Evolutionary conservation across 2,888 invertebrate genomes (phyloP), one percentile per base, ranked within the genome.

Genomic region (Gortyna flavago): DNA sequence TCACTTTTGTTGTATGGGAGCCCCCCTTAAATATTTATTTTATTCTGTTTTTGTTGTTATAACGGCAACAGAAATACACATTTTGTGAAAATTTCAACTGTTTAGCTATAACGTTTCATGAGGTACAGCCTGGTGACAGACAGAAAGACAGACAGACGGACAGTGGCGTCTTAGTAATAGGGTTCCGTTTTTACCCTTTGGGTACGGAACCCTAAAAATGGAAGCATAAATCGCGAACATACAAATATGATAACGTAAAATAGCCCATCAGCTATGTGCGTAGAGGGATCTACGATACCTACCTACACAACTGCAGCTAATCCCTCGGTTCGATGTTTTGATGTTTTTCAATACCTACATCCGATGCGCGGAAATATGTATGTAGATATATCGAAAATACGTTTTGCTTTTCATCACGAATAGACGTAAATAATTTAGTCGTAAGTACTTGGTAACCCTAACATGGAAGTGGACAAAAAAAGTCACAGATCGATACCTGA

Each of bases 301-400:
- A 62, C 66, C 35, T 35, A 62, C 66, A 54, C 66, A 62, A 79
- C 57, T 79, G 48, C 73, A 57, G n/a, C 35, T 35, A 66, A 62
- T 59, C 73, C 66, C 41, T 70, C 61, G 7, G 65, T 59, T 21
- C 57, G 57, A 70, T 59, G 62, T 70, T 78, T 70, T 80, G 57
- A 66, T 70, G 66, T 74, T 84, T 84, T 84, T 79, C 84, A 79
- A 74, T 84, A 59, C n/a, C n/a, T n/a, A n/a, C 51, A 72, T 59
- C 21, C 59, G 41, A 59, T 44, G n/a, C 38, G 41, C 59, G 80
- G 79, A 73, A 82, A 84, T 67, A 4, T 70, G 65, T 71, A 59
- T 73, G 21, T 62, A 68, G 72, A 72, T 79, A 64, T 18, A 68
- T 41, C 51, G 79, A 72, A 81, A 83, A 81, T 83, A 79, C 62